Evolutionary conservation across 2,888 invertebrate species (phyloP).

Genomic region (Acanthococcus lagerstroemiae): DNA sequence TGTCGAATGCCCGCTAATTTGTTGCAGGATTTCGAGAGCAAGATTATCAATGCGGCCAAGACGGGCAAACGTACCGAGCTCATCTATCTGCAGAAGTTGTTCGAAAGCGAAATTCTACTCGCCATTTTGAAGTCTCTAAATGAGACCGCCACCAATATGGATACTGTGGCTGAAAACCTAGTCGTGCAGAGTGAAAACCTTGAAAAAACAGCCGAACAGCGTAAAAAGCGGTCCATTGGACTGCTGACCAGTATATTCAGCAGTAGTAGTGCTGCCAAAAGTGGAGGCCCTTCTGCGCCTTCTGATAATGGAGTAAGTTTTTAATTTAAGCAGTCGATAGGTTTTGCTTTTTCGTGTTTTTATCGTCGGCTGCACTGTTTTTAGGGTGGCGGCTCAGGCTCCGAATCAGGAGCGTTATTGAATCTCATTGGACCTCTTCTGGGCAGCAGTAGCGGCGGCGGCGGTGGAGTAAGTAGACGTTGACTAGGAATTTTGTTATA

Average conservation of each 20-base stretch:
- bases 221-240: conserved; percentile 38
- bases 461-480: conserved; percentile 17
- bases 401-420: conserved; percentile 36
- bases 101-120: conserved; percentile 21
- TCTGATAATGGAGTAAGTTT: conserved; percentile 7
- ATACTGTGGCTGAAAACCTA: conserved; percentile 4
- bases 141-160: background rate
- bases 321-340: background rate
- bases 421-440: conserved; percentile 36
- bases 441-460: conserved; percentile 33
- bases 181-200: conserved; percentile 3
- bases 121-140: conserved; percentile 16
- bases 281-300: background rate
- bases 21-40: conserved; percentile 24
- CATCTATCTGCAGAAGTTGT: conserved; percentile 8
- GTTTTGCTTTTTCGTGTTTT: background rate
- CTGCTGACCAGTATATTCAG: conserved; percentile 38
- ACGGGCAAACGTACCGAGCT: conserved; percentile 17
- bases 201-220: background rate
- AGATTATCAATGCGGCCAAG: conserved; percentile 18
- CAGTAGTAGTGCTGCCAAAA: conserved; percentile 36
- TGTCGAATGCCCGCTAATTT: background rate
- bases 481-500: background rate
- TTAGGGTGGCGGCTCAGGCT: conserved; percentile 28
- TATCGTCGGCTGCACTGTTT: background rate